These are phyloP conservation scores for Troides aeacus DNA, from an alignment of 2,888 invertebrate genomes.

Conservation along the genomic window DNA sequence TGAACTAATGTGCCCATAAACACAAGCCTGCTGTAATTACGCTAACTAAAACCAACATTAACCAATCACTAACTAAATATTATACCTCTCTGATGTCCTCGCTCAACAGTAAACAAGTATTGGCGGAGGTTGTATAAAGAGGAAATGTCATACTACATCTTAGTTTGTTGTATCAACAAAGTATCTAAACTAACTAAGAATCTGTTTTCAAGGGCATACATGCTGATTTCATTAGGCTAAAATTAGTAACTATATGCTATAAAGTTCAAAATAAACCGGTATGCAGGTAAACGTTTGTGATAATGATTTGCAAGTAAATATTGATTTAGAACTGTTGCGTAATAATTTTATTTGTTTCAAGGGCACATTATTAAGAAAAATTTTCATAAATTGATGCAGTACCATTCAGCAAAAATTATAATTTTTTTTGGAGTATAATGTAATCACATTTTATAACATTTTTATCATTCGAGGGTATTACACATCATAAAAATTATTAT, in stretches of 20 bases:
- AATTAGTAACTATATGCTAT: slow-evolving; percentile 61
- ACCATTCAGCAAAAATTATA: too few species aligned
- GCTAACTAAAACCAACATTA: slow-evolving; percentile 11
- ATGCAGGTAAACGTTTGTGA: slow-evolving; percentile 55
- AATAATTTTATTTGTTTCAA: too few species aligned
- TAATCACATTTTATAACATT: too few species aligned
- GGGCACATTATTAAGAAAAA: too few species aligned
- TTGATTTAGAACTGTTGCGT: too few species aligned
- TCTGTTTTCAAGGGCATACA: slow-evolving; percentile 61
- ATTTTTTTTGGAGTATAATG: too few species aligned
- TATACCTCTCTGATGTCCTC: slow-evolving; percentile 24
- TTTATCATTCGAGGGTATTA: too few species aligned
- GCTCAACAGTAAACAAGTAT: slow-evolving; percentile 21
- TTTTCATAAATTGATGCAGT: too few species aligned
- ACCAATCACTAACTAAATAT: slow-evolving; percentile 28
- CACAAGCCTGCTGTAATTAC: too few species aligned
- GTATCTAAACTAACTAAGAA: slow-evolving; percentile 52
- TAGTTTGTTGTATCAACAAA: slow-evolving; percentile 54
- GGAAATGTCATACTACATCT: slow-evolving; percentile 42
- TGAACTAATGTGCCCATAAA: too few species aligned
- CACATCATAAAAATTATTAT: too few species aligned
- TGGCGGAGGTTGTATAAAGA: slow-evolving; percentile 10
- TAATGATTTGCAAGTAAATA: slow-evolving; percentile 40
- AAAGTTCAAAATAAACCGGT: slow-evolving; percentile 57
- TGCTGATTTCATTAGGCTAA: slow-evolving; percentile 66